Evolutionary conservation across 2,888 invertebrate genomes (phyloP), one percentile per base, ranked within the genome.

Genomic region (Acrocyrtus sp.): DNA sequence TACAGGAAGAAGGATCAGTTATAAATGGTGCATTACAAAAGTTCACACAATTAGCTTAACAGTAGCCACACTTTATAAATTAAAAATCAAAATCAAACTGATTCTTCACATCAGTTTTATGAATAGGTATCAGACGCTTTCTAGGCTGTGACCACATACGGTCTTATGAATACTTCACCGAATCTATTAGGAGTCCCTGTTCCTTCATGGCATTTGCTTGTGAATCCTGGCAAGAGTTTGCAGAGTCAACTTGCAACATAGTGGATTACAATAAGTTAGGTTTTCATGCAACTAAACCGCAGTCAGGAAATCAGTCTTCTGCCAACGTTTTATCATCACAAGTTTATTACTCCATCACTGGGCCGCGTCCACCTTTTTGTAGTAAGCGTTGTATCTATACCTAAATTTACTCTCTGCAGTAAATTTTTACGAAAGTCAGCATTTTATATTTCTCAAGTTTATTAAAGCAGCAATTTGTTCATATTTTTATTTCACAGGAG

Each of bases 111-210:
- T 81, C 43, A 58, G 58, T 21, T 60, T 60, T 60, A 21, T 67
- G 41, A 67, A 41, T 80, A 88, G 90, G 89, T 2, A 85, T 92
- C 4, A 88, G 89, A 66, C 88, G 89, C 78, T 90, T 89, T 82
- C 86, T 96, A 19, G 91, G 93, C 26, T 97, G 96, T 84, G 93
- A 94, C 84, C 96, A 97, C 83, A 88, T 95, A 69, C 86, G 96
- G 58, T 92, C 94, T 75, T 90, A 93, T 83, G 90, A 92, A 81
- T 91, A 90, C 82, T 95, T 93, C 83, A 90, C 89, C 0, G 96
- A 96, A 84, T 94, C 93, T 79, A 90, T 96, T 56, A 90, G 90
- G 75, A 88, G 90, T 0, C 84, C 86, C 15, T 96, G 96, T 81
- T 90, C 92, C 0, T 96, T 92, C 83, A 85, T 89, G 82, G 91